Percentiles rank a stretch among this genome's conserved stretches.
phyloP scores from a whole-genome alignment of 2,888 invertebrate species.

The Acanthoscelides obtectus region DNA sequence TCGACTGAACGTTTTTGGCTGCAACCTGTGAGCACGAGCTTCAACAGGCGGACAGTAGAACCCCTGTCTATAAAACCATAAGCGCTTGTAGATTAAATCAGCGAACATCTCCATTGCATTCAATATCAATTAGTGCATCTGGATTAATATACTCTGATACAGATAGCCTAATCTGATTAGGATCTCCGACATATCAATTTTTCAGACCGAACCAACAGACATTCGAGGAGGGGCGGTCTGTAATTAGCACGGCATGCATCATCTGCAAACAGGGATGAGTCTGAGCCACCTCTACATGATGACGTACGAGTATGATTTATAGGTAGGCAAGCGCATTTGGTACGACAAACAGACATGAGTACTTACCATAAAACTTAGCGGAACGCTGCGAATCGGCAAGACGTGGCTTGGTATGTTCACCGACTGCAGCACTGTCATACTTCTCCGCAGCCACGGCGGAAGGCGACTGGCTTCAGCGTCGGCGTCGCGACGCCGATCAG shows the following conservation, averaged over 20 bases:
- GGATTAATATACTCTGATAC: too few species aligned
- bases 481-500: slow-evolving; percentile 43
- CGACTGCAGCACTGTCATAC: not conserved
- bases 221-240: not conserved
- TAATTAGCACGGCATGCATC: not conserved
- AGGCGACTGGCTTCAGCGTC: not conserved
- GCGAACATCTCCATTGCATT: too few species aligned
- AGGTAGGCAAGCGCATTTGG: not conserved
- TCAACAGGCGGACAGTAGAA: too few species aligned
- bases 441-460: not conserved
- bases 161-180: too few species aligned
- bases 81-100: too few species aligned
- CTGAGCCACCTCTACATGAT: not conserved
- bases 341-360: not conserved
- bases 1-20: too few species aligned
- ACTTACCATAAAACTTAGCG: not conserved
- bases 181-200: too few species aligned
- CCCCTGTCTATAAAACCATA: too few species aligned
- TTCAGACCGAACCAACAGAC: not conserved
- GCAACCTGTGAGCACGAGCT: too few species aligned
- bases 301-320: not conserved
- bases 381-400: not conserved
- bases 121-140: too few species aligned
- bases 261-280: not conserved
- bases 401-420: not conserved